Percentiles rank a stretch among this genome's conserved stretches.
Evolutionary conservation across 2,888 invertebrate species (phyloP).

Genomic region (Branchellion lobata): DNA sequence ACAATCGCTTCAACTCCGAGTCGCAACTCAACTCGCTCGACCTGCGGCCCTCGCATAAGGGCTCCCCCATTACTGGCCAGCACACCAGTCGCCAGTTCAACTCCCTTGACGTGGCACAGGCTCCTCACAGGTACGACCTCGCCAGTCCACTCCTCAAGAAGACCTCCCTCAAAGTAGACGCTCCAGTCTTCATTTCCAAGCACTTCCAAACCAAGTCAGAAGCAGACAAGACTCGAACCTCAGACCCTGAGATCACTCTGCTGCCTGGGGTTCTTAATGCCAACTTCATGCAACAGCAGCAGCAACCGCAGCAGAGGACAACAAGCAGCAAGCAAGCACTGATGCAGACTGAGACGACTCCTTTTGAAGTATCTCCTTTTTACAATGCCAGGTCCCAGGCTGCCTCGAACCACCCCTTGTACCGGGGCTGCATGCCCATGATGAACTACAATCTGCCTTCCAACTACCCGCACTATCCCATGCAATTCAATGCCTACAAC

Average conservation of each 20-base stretch:
- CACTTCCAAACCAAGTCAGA: slow-evolving; percentile 16
- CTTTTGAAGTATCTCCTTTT: background rate
- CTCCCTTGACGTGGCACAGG: slow-evolving; percentile 34
- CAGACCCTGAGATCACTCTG: slow-evolving; percentile 25
- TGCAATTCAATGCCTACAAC: slow-evolving; percentile 3
- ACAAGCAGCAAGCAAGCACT: slow-evolving; percentile 16
- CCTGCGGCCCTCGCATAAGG: background rate
- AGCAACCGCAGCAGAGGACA: slow-evolving; percentile 2
- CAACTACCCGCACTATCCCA: background rate
- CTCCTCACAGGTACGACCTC: background rate
- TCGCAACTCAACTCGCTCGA: slow-evolving; percentile 33
- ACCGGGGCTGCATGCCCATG: slow-evolving; percentile 6
- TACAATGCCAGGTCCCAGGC: slow-evolving; percentile 5
- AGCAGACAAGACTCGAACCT: background rate
- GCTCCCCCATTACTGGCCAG: background rate
- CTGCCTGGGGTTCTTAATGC: slow-evolving; percentile 39
- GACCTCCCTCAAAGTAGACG: slow-evolving; percentile 28
- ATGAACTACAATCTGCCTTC: background rate
- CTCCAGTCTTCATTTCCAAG: slow-evolving; percentile 35
- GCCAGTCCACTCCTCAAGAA: slow-evolving; percentile 21
- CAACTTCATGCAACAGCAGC: slow-evolving; percentile 7
- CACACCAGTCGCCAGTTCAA: slow-evolving; percentile 24
- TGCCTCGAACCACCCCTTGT: background rate
- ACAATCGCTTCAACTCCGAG: slow-evolving; percentile 34
- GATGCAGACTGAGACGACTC: background rate